These are phyloP conservation scores for Amphiduros pacificus DNA, from an alignment of 2,888 invertebrate species.

Conservation along the genomic window DNA sequence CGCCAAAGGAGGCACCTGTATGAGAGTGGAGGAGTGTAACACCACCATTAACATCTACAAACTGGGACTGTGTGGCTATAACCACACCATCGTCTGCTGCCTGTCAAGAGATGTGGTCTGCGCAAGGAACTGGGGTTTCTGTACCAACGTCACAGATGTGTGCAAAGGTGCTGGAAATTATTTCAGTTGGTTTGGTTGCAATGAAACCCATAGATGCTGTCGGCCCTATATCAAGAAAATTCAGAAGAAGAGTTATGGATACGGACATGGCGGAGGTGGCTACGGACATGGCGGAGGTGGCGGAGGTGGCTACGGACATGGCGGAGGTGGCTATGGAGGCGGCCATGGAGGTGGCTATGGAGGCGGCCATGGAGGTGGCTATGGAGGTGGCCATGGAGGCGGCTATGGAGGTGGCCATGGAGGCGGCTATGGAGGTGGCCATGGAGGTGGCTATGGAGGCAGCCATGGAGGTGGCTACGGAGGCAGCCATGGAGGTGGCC, in stretches of 20 bases:
- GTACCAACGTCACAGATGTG: slow-evolving; percentile 1
- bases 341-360: background rate
- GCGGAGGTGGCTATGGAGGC: background rate
- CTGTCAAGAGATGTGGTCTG: slow-evolving; percentile 1
- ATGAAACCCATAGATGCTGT: slow-evolving; percentile 3
- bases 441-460: background rate
- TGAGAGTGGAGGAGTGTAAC: slow-evolving; percentile 1
- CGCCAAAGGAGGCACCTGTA: slow-evolving; percentile 7
- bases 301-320: background rate
- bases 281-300: background rate
- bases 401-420: slow-evolving; percentile 1
- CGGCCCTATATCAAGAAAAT: slow-evolving; percentile 6
- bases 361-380: background rate
- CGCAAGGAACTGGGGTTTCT: slow-evolving; percentile 8
- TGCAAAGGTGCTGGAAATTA: slow-evolving; percentile 4
- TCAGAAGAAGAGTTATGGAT: background rate
- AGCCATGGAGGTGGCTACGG: background rate
- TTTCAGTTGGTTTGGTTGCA: slow-evolving; percentile 8
- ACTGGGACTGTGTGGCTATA: slow-evolving; percentile 7
- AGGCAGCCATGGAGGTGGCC: too few species aligned
- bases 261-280: background rate
- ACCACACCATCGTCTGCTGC: slow-evolving; percentile 4
- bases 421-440: background rate
- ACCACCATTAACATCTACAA: slow-evolving; percentile 9
- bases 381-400: background rate